phyloP scores from a whole-genome alignment of 2,888 invertebrate genomes.

The Platynereis dumerilii region DNA sequence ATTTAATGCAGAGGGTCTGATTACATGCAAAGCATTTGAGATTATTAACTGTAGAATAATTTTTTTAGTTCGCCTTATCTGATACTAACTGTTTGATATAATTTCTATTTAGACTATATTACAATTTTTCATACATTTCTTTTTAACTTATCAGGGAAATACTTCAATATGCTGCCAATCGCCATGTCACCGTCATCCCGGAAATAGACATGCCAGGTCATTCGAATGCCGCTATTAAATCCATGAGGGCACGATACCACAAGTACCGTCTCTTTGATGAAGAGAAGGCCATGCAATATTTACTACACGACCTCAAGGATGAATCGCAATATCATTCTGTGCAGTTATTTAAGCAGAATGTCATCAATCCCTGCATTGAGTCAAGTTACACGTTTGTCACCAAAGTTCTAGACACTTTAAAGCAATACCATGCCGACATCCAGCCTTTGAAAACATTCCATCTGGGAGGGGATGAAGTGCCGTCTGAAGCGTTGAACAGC shows the following conservation, averaged over 20 bases:
- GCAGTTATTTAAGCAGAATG: background rate
- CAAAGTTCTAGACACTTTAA: background rate
- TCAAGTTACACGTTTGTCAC: background rate
- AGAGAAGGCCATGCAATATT: background rate
- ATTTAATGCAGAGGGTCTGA: too few species aligned
- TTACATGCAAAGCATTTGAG: too few species aligned
- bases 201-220: slow-evolving; percentile 59
- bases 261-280: background rate
- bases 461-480: slow-evolving; percentile 9
- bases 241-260: slow-evolving; percentile 46
- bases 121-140: too few species aligned
- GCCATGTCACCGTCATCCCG: slow-evolving; percentile 55
- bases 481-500: background rate
- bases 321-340: background rate
- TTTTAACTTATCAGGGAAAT: too few species aligned
- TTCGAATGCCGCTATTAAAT: slow-evolving; percentile 51
- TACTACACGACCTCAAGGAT: slow-evolving; percentile 2
- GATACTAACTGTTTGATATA: too few species aligned
- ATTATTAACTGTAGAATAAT: too few species aligned
- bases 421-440: background rate
- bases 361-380: slow-evolving; percentile 4
- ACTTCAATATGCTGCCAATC: slow-evolving; percentile 45
- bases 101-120: too few species aligned
- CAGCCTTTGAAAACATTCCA: slow-evolving; percentile 8
- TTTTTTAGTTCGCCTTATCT: too few species aligned